Base-by-base conservation (phyloP, 2,888 invertebrate species). In the Pasiphila rectangulata region DNA sequence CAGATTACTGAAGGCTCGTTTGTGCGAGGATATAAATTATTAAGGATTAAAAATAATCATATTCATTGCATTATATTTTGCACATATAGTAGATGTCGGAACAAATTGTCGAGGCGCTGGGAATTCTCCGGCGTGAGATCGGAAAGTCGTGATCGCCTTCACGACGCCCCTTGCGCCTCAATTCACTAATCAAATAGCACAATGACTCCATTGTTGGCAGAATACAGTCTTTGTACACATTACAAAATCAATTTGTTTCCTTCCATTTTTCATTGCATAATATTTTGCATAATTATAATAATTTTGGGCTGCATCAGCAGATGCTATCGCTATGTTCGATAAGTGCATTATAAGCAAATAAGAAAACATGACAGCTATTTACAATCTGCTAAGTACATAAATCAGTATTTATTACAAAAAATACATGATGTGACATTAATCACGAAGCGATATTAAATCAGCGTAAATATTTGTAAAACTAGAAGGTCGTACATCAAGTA, bases 81-180 rank as follows among this genome's bases (percentile, higher is more conserved):
- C 69, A 64, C 67, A 66, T 64, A 61, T 64, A 57, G 54, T 55
- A 53, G 57, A 64, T 67, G 50, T 50, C 45, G 65, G 66, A 72
- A 72, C 72, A 69, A 75, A 69, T 75, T 74, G 71, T 68, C 68
- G 58, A 70, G 67, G 72, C 74, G 75, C 70, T 80, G 77, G 77
- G 81, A 80, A 79, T 67, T 39, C 30, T 30, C 16, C 67, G 67
- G 51, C 82, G 79, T 82, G 81, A 75, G 81, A 79, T 72, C 74
- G 64, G 69, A 73, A 70, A 79, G 75, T 83, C 83, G 83, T 82
- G 83, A 79, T 75, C 75, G 70, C 64, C 62, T 71, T 70, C 82
- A 81, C 81, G 80, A 76, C 68, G 66, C 67, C 70, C 72, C 69
- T 67, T 61, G 70, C 64, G 63, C 70, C 69, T 75, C 75, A 75